Conservation (phyloP, 1,140 invertebrate species). For the Asobara japonica region DNA sequence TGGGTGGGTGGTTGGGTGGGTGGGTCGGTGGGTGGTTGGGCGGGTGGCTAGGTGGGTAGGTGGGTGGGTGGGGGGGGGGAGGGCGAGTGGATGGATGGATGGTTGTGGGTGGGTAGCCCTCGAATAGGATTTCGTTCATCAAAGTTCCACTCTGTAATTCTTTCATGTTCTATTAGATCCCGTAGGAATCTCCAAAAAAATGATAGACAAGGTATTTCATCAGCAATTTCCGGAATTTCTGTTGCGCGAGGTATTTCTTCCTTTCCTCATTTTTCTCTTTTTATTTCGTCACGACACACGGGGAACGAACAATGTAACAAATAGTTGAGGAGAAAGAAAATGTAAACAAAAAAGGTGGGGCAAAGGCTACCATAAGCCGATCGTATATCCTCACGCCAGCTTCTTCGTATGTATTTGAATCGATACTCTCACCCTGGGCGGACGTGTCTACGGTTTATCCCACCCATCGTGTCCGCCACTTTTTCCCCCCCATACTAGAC, state of each 20-base stretch:
- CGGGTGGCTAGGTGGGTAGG: no score
- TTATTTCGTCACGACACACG: background rate
- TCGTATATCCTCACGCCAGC: slow-evolving; percentile 5
- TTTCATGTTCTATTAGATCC: no score
- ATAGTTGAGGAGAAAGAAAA: background rate
- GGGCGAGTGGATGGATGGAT: no score
- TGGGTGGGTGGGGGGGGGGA: no score
- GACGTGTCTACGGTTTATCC: background rate
- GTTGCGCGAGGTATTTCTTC: background rate
- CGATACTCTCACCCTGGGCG: background rate
- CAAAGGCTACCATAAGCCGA: background rate
- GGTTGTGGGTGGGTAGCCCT: no score
- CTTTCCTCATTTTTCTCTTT: background rate
- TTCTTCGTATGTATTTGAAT: slow-evolving; percentile 1
- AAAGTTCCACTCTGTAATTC: no score
- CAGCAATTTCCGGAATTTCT: background rate
- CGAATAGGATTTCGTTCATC: no score
- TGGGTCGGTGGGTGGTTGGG: no score
- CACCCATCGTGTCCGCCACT: background rate
- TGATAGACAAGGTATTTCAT: no score
- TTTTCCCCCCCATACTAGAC: background rate
- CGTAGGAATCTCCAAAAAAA: no score
- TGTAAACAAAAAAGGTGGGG: background rate
- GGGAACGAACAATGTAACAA: background rate
- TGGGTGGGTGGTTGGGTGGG: no score